Evolutionary conservation across 2,113 vertebrate genomes (phyloP).

Genomic region (Cheirogaleus medius): DNA sequence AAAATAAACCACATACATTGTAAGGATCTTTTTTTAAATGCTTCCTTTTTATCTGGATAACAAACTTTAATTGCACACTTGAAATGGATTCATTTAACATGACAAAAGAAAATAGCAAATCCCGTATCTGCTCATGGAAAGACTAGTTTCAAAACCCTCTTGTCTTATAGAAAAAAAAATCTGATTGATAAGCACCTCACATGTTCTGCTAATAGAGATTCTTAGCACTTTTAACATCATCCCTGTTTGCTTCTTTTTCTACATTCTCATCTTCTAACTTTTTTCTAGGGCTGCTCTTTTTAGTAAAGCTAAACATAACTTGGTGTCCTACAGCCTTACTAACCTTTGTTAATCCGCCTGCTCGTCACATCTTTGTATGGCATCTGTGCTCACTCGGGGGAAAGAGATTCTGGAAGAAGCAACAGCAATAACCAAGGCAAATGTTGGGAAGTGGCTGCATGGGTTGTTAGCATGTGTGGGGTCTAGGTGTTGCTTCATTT

Average conservation of each 20-base stretch:
- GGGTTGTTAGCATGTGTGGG: conserved; percentile 88
- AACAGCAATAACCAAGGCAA: conserved; percentile 87
- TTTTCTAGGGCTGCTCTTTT: conserved; percentile 85
- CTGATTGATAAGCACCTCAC: conserved; percentile 73
- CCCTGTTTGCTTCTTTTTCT: conserved; percentile 81
- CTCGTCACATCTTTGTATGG: conserved; percentile 81
- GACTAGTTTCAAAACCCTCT: conserved; percentile 61
- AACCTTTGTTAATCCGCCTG: conserved; percentile 89
- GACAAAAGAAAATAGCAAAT: conserved; percentile 71
- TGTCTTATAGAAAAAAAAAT: conserved; percentile 70
- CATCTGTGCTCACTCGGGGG: conserved; percentile 84
- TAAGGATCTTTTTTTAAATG: conserved; percentile 52
- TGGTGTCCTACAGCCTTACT: conserved; percentile 86
- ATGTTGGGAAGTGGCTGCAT: conserved; percentile 86
- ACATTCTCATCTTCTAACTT: conserved; percentile 81
- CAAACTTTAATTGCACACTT: conserved; percentile 42
- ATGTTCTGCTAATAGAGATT: conserved; percentile 77
- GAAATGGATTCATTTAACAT: conserved; percentile 30
- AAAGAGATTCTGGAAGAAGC: conserved; percentile 85
- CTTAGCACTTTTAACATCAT: conserved; percentile 83
- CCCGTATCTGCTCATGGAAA: background rate
- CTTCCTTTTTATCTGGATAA: conserved; percentile 74
- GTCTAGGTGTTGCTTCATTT: conserved; percentile 74
- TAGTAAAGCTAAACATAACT: conserved; percentile 86
- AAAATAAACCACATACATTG: background rate